A percentile compares a stretch with the other conserved stretches of the same genome.
These are phyloP conservation scores for Aphelenchoides fujianensis DNA, from an alignment of 1,140 invertebrate genomes.

Conservation along the genomic window DNA sequence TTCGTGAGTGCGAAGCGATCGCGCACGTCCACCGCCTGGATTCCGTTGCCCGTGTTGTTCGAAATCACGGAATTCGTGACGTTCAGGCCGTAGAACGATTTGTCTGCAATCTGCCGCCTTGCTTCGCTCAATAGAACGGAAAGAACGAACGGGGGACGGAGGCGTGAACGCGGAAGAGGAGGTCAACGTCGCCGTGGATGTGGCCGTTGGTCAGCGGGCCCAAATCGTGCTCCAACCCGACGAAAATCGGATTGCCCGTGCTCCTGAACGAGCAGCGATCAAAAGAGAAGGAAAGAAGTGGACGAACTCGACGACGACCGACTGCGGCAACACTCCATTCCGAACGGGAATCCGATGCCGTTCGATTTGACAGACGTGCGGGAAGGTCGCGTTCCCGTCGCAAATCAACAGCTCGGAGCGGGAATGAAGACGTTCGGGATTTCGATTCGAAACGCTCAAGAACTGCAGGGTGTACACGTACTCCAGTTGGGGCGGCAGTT, in stretches of 20 bases:
- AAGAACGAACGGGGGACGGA: conserved; percentile 40
- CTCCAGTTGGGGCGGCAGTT: conserved; percentile 49
- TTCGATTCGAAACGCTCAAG: conserved; percentile 46
- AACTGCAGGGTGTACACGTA: conserved; percentile 61
- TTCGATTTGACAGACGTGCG: conserved; percentile 41
- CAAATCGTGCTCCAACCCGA: conserved; percentile 52
- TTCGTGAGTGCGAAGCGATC: conserved; percentile 53
- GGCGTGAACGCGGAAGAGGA: conserved; percentile 58
- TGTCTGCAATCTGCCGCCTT: conserved; percentile 43
- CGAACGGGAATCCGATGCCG: conserved; percentile 52
- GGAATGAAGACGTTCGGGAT: conserved; percentile 25
- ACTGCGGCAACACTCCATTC: conserved; percentile 58
- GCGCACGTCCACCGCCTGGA: conserved; percentile 44
- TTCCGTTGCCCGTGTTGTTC: conserved; percentile 86
- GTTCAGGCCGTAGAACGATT: conserved; percentile 73
- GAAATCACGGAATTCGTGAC: conserved; percentile 81
- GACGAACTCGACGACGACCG: conserved; percentile 40
- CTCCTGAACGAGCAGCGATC: conserved; percentile 37
- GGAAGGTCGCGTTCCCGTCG: conserved; percentile 48
- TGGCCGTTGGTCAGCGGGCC: conserved; percentile 25
- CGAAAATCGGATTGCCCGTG: conserved; percentile 54
- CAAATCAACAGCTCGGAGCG: conserved; percentile 52
- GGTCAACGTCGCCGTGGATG: conserved; percentile 52
- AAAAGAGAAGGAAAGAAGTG: conserved; percentile 23
- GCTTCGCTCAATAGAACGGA: not conserved